Percentiles rank a stretch among this genome's conserved stretches.
Conservation (phyloP, 2,113 vertebrate genomes). For the cat (Felis catus) region DNA sequence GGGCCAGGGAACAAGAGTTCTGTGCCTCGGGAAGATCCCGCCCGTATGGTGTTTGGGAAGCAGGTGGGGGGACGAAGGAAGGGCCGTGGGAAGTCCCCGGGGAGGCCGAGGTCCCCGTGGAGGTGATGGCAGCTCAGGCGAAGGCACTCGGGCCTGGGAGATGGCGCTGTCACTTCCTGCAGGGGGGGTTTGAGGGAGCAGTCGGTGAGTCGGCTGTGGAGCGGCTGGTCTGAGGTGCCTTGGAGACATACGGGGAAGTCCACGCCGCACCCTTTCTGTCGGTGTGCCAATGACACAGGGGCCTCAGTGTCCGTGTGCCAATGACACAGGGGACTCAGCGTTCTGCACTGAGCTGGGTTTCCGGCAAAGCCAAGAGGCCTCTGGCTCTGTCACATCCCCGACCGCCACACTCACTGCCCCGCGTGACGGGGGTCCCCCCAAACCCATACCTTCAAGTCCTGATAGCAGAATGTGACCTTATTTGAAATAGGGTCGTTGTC, state of each 20-base stretch:
- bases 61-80: background rate
- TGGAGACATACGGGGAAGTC: background rate
- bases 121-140: background rate
- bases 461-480: background rate
- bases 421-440: too few relatives aligned
- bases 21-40: background rate
- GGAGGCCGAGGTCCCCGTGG: background rate
- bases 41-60: background rate
- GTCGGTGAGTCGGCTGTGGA: accelerated
- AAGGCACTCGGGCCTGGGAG: background rate
- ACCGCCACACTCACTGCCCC: background rate
- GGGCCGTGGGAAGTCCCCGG: background rate
- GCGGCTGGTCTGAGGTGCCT: background rate
- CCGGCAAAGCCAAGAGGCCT: background rate
- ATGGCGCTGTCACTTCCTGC: background rate
- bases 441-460: background rate
- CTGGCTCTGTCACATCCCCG: background rate
- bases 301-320: too few relatives aligned
- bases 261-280: background rate
- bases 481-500: background rate
- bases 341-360: background rate
- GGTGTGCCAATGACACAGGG: background rate
- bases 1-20: background rate
- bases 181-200: accelerated
- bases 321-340: background rate